phyloP scores from a whole-genome alignment of 1,140 invertebrate species.

The Orius insidiosus region DNA sequence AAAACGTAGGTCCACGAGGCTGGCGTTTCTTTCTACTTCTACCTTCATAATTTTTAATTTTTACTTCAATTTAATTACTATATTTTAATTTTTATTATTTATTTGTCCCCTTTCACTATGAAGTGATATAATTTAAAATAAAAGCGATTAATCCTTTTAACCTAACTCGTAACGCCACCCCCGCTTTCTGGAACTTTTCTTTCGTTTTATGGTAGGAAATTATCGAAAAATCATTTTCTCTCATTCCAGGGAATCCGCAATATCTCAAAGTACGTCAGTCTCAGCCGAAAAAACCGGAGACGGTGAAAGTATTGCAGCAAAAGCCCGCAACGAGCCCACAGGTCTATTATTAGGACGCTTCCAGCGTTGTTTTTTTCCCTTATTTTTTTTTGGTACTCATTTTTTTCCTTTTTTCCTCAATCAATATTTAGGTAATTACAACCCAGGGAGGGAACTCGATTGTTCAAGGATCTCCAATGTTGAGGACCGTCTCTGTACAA shows the following conservation, averaged over 20 bases:
- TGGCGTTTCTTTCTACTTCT: no score
- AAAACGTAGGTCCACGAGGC: no score
- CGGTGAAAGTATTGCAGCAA: conserved; percentile 11
- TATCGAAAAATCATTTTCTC: conserved; percentile 12
- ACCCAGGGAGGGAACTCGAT: not conserved
- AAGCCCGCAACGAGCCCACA: conserved; percentile 12
- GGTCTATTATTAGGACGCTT: conserved; percentile 1
- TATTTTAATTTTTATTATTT: no score
- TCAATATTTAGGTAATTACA: conserved; percentile 4
- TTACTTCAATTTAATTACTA: no score
- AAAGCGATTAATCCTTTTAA: no score
- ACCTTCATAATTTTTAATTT: no score
- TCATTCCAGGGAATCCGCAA: conserved; percentile 38
- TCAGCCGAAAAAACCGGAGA: conserved; percentile 4
- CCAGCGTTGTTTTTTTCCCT: no score
- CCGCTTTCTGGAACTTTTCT: not conserved
- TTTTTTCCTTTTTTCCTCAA: conserved; percentile 1
- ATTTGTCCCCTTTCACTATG: no score
- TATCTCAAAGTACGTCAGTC: conserved; percentile 40
- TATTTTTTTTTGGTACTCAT: not conserved
- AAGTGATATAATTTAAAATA: no score
- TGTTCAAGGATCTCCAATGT: conserved; percentile 2
- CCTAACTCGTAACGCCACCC: no score
- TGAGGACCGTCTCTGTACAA: not conserved
- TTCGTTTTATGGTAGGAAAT: no score